Base-by-base conservation (phyloP, 2,113 vertebrate species). In the Rousettus leschenaultii region DNA sequence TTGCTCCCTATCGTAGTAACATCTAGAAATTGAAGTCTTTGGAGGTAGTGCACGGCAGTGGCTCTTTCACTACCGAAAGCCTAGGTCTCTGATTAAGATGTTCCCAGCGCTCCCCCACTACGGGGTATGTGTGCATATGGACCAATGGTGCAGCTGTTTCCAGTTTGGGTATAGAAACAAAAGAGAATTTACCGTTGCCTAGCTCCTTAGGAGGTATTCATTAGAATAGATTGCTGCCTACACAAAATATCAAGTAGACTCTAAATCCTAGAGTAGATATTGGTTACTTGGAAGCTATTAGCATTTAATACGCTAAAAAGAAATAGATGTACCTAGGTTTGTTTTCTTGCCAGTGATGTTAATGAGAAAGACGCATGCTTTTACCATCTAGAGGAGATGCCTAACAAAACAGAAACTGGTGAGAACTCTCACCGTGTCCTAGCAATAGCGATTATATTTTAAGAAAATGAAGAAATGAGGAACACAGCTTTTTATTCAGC, bases 251-350 rank as follows among this genome's bases (percentile, higher is more conserved):
- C 84, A 96, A 96, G 79, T 45, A 89, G 94, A 63, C 85, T 97
- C 19, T 94, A 94, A 95, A 92, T 97, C 92, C 83, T 75, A 87
- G 85, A 95, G 51, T 96, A 2, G 74, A 88, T 45, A 92, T 57
- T 91, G 88, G 78, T 98, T 98, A 83, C 77, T 91, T 86, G 82
- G 87, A 97, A 95, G 82, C 59, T 0, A 16, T 85, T 93, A 86
- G 89, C 97, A 92, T 92, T 97, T 97, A 96, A 86, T 26, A 75
- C 93, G 86, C 33, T 97, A 95, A 95, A 65, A 95, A 93, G 66
- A 95, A 98, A 97, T 96, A 96, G 93, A 97, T 97, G 96, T 93
- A 48, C 78, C 94, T 59, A 15, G 33, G 22, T 77, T 71, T 82
- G 38, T 86, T 91, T 87, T 94, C 75, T 97, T 80, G 43, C 48